Evolutionary conservation across 1,140 invertebrate species (phyloP).

Genomic region (Thalassaphorura encarpata): DNA sequence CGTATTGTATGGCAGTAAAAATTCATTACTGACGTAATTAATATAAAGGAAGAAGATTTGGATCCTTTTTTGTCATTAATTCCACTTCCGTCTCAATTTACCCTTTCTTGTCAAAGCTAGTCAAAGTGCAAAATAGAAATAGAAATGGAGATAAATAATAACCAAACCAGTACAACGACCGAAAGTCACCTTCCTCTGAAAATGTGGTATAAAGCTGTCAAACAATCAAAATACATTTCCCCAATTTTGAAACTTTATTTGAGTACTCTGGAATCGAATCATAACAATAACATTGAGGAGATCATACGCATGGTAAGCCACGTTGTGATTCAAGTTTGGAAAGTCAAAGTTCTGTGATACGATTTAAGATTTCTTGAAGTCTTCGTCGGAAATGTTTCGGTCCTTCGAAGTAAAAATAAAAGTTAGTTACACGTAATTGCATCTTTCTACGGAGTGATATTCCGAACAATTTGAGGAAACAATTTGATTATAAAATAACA

Average conservation of each 20-base stretch:
- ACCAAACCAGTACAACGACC: neutral
- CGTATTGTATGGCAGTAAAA: too few relatives aligned
- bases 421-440: neutral
- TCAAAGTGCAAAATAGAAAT: neutral
- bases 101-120: too few relatives aligned
- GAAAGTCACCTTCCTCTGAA: slow-evolving; percentile 9
- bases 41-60: neutral
- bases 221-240: slow-evolving; percentile 17
- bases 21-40: neutral
- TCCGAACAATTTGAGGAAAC: too few relatives aligned
- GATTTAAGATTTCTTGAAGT: too few relatives aligned
- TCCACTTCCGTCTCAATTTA: too few relatives aligned
- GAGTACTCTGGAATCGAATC: slow-evolving; percentile 7
- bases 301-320: neutral
- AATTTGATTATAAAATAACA: too few relatives aligned
- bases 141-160: neutral
- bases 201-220: slow-evolving; percentile 19
- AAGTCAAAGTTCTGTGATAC: too few relatives aligned
- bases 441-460: too few relatives aligned
- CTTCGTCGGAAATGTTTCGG: neutral
- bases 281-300: neutral
- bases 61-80: neutral
- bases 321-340: too few relatives aligned
- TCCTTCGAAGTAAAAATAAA: neutral
- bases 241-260: slow-evolving; percentile 15